Evolutionary conservation across 2,888 invertebrate genomes (phyloP).

Genomic region (Trissolcus japonicus): DNA sequence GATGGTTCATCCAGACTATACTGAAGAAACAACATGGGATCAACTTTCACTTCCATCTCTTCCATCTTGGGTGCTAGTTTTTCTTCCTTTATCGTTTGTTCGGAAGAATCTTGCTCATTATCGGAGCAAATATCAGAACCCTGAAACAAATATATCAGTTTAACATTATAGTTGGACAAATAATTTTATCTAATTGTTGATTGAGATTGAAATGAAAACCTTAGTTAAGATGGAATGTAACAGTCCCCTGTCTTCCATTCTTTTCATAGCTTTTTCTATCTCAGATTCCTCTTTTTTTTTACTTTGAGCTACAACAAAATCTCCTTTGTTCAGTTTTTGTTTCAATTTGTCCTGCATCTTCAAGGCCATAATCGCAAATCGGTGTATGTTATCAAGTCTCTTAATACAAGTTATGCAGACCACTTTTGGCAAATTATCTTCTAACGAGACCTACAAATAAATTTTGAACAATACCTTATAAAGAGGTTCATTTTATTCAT

Average conservation of each 20-base stretch:
- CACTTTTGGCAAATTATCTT: constrained; percentile 83
- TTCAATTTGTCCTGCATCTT: constrained; percentile 81
- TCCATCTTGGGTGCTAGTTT: constrained; percentile 68
- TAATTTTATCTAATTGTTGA: neutral
- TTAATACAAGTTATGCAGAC: constrained; percentile 82
- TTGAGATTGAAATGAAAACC: constrained; percentile 64
- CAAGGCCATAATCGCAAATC: constrained; percentile 82
- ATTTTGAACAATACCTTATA: no score
- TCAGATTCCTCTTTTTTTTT: constrained; percentile 65
- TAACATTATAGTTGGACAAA: neutral
- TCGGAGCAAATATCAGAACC: constrained; percentile 68
- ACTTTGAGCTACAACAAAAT: constrained; percentile 59
- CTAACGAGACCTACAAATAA: constrained; percentile 79
- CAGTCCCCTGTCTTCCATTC: constrained; percentile 77
- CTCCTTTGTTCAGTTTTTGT: constrained; percentile 43
- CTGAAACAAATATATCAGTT: constrained; percentile 58
- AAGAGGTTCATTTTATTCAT: no score
- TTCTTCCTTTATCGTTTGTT: constrained; percentile 60
- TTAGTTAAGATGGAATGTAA: constrained; percentile 79
- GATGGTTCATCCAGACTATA: constrained; percentile 77
- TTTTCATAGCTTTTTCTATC: constrained; percentile 68
- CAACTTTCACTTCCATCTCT: constrained; percentile 83
- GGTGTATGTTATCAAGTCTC: constrained; percentile 82
- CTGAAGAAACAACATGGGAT: constrained; percentile 83
- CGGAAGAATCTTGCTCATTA: constrained; percentile 63